Conservation (phyloP, 2,113 vertebrate genomes). For the Eulemur rufifrons region DNA sequence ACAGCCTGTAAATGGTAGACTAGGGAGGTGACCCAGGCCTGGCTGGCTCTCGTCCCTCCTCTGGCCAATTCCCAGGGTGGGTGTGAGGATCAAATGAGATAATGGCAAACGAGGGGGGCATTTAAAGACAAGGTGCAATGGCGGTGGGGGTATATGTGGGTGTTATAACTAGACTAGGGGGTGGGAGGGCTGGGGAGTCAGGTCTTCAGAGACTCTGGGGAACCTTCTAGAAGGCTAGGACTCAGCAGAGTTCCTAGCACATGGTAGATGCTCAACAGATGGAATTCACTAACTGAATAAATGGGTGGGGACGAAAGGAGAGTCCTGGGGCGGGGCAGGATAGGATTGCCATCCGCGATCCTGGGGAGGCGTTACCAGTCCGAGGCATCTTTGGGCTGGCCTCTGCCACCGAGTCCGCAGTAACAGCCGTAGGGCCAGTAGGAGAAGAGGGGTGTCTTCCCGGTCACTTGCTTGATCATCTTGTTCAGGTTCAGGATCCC, state of each 20-base stretch:
- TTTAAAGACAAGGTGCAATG: accelerated
- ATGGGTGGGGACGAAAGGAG: neutral
- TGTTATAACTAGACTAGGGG: no score
- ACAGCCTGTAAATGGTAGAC: neutral
- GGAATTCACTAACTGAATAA: neutral
- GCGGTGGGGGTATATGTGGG: no score
- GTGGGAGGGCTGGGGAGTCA: neutral
- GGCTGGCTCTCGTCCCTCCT: neutral
- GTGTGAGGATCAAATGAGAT: neutral
- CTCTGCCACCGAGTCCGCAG: slow-evolving; percentile 65
- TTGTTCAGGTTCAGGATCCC: slow-evolving; percentile 57
- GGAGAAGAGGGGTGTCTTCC: neutral
- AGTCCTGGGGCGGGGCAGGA: neutral
- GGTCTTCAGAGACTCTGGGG: neutral
- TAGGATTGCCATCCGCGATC: neutral
- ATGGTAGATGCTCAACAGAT: neutral
- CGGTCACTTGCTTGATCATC: slow-evolving; percentile 48
- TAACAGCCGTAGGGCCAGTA: slow-evolving; percentile 72
- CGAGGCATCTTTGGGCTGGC: slow-evolving; percentile 66
- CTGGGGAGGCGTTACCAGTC: slow-evolving; percentile 62
- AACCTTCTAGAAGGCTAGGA: neutral
- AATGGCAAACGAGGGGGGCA: neutral
- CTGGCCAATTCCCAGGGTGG: neutral
- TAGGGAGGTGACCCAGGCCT: no score
- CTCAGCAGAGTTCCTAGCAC: neutral